A percentile compares a stretch with the other conserved stretches of the same genome.
Evolutionary conservation across 2,888 invertebrate genomes (phyloP).

Genomic region (Coenonympha arcania): DNA sequence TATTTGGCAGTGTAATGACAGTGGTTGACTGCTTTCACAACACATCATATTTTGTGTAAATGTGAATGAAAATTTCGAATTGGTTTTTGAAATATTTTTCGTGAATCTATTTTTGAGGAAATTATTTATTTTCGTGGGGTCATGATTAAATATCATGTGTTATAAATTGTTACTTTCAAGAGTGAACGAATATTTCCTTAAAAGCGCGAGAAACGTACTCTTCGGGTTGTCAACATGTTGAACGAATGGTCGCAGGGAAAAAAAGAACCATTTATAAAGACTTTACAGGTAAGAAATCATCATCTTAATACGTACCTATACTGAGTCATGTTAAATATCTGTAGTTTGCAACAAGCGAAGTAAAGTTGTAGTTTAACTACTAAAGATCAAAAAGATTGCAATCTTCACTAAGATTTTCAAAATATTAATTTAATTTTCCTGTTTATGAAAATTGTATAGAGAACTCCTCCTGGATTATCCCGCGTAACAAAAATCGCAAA

Average conservation of each 20-base stretch:
- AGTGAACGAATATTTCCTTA: conserved; percentile 47
- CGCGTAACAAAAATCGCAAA: too few relatives aligned
- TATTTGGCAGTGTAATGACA: conserved; percentile 27
- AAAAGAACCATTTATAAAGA: conserved; percentile 50
- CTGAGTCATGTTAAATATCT: too few relatives aligned
- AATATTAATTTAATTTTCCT: too few relatives aligned
- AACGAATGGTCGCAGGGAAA: conserved; percentile 68
- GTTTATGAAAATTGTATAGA: too few relatives aligned
- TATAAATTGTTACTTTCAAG: conserved; percentile 50
- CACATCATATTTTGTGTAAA: conserved; percentile 44
- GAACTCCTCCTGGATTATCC: too few relatives aligned
- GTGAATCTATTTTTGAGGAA: conserved; percentile 70
- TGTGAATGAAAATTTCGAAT: conserved; percentile 62
- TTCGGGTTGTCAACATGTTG: conserved; percentile 63
- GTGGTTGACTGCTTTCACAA: conserved; percentile 46
- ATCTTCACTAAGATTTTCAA: too few relatives aligned
- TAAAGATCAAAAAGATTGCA: too few relatives aligned
- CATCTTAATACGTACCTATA: not conserved
- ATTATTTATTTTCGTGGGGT: conserved; percentile 64
- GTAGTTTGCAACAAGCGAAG: too few relatives aligned
- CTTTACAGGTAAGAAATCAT: conserved; percentile 52
- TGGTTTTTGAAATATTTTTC: conserved; percentile 68
- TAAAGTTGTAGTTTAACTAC: too few relatives aligned
- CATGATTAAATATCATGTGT: conserved; percentile 70
- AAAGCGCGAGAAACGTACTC: conserved; percentile 43